phyloP scores from a whole-genome alignment of 2,888 invertebrate species.

The Pinctada fucata region DNA sequence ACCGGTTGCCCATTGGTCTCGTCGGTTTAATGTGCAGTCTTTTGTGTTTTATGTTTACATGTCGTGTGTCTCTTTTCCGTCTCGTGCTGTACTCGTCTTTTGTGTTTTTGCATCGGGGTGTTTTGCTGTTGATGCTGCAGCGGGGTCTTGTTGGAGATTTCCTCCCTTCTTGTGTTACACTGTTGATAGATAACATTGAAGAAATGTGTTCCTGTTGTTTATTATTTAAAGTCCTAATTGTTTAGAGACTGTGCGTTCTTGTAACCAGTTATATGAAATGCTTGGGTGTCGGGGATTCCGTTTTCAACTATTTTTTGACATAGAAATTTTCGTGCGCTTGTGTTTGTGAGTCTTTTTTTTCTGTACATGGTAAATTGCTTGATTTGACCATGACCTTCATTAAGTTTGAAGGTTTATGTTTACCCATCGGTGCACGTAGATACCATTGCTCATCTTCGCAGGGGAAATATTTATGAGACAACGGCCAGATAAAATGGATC shows the following conservation, averaged over 20 bases:
- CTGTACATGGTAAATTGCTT: neutral
- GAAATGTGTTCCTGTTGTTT: neutral
- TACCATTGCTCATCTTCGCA: neutral
- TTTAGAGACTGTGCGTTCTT: neutral
- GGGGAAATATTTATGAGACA: neutral
- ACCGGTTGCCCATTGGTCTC: too few species aligned
- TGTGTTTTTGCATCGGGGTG: too few species aligned
- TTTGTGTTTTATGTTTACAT: too few species aligned
- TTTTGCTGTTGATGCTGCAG: too few species aligned
- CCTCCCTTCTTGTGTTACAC: too few species aligned
- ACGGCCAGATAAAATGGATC: neutral
- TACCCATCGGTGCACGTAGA: neutral
- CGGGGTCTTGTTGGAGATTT: too few species aligned
- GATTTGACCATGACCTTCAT: neutral
- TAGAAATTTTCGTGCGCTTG: neutral
- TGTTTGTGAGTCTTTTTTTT: neutral
- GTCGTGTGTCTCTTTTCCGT: neutral
- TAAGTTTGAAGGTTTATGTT: neutral
- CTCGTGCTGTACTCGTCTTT: too few species aligned
- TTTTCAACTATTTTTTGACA: neutral
- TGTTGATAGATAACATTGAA: neutral
- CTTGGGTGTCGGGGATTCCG: neutral
- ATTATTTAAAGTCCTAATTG: neutral
- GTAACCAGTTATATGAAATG: neutral
- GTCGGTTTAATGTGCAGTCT: too few species aligned